phyloP scores from a whole-genome alignment of 2,113 vertebrate genomes.

The Poeciliopsis turrubarensis region DNA sequence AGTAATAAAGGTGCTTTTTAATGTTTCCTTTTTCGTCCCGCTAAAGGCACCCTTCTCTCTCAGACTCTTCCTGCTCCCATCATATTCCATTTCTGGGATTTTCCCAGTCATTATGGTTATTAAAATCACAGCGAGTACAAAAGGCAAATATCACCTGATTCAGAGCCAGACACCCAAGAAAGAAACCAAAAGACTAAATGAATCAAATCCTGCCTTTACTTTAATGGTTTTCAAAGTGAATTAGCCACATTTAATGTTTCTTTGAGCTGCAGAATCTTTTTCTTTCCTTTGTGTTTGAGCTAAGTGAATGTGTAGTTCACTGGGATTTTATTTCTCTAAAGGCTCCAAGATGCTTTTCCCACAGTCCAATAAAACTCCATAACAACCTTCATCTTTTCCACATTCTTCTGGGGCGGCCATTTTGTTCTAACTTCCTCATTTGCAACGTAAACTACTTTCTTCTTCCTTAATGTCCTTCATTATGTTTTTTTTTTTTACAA shows the following conservation, averaged over 20 bases:
- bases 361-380: neutral
- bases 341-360: neutral
- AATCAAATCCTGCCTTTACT: neutral
- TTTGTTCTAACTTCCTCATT: neutral
- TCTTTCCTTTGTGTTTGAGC: neutral
- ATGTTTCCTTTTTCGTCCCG: constrained; percentile 37
- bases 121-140: constrained; percentile 32
- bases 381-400: neutral
- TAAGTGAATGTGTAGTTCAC: neutral
- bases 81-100: neutral
- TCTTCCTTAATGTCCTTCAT: neutral
- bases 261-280: neutral
- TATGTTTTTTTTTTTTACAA: neutral
- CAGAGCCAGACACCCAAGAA: neutral
- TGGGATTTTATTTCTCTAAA: neutral
- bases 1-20: constrained; percentile 60
- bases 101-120: neutral
- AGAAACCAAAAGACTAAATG: neutral
- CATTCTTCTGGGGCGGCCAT: neutral
- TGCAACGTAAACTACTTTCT: neutral
- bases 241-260: neutral
- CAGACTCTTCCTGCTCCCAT: constrained; percentile 29
- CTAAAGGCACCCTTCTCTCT: constrained; percentile 76
- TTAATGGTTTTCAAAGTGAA: neutral
- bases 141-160: neutral